Conservation (phyloP, 2,888 invertebrate species). For the Drosophila mimica region DNA sequence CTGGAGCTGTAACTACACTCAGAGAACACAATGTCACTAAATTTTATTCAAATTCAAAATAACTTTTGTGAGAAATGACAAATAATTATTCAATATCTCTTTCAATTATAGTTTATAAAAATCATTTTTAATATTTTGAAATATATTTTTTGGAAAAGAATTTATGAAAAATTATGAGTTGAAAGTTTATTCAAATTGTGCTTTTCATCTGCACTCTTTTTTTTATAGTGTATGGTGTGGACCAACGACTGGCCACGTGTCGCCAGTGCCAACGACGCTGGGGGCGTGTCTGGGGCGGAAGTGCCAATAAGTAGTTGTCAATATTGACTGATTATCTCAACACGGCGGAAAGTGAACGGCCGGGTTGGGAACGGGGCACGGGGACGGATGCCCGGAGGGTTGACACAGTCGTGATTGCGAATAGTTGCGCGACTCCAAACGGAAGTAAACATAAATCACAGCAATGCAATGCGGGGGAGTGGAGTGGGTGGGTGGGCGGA, state of each 20-base stretch:
- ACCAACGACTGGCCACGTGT: constrained; percentile 52
- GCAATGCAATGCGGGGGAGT: constrained; percentile 16
- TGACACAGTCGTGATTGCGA: constrained; percentile 65
- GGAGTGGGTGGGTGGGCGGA: neutral
- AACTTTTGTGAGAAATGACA: neutral
- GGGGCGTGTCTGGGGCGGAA: constrained; percentile 66
- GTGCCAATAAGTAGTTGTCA: constrained; percentile 84
- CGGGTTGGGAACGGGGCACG: neutral
- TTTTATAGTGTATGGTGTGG: constrained; percentile 15
- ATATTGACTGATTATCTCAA: constrained; percentile 84
- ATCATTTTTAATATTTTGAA: neutral
- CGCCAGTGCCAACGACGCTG: constrained; percentile 35
- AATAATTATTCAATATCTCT: neutral
- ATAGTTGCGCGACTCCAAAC: constrained; percentile 64
- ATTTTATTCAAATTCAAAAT: neutral
- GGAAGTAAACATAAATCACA: constrained; percentile 79
- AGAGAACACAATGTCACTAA: neutral
- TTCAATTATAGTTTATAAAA: neutral
- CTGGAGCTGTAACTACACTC: constrained; percentile 8
- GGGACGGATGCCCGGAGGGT: constrained; percentile 8
- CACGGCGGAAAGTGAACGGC: constrained; percentile 47
- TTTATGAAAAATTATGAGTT: neutral
- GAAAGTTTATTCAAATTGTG: neutral
- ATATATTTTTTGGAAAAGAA: neutral
- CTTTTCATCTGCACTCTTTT: neutral